These are phyloP conservation scores for Nothocercus julius DNA, from an alignment of 2,113 vertebrate species.

Conservation along the genomic window DNA sequence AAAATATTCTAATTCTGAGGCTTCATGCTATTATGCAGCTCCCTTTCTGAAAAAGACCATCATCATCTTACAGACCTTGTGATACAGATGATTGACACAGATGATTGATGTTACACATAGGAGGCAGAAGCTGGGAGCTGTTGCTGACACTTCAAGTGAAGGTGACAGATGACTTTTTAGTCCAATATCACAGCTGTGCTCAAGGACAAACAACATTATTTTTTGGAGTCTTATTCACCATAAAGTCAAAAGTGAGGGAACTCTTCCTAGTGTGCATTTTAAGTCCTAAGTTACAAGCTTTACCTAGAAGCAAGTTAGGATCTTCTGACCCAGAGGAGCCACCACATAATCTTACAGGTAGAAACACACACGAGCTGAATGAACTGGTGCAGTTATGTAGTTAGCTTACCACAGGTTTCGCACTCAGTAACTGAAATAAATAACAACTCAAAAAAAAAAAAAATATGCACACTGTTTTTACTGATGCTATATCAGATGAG, in stretches of 20 bases:
- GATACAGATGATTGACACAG: not conserved
- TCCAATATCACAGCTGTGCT: not conserved
- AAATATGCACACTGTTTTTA: not conserved
- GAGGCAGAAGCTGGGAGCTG: not conserved
- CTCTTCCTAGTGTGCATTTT: not conserved
- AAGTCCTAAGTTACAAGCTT: not conserved
- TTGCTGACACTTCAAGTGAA: not conserved
- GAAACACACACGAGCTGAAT: not conserved
- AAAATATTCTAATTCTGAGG: not conserved
- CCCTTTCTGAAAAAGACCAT: not conserved
- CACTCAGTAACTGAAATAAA: not conserved
- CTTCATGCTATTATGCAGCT: not conserved
- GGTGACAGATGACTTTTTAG: not conserved
- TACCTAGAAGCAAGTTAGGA: not conserved
- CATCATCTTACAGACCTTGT: rapidly evolving
- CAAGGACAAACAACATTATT: not conserved
- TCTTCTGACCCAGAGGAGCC: not conserved
- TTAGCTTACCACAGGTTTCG: not conserved
- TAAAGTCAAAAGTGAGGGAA: not conserved
- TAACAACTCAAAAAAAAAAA: not conserved
- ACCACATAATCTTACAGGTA: not conserved
- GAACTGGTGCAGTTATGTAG: not conserved
- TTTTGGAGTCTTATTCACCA: not conserved
- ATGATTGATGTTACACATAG: not conserved
- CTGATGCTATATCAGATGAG: not conserved